These are phyloP conservation scores for Crossocerus cetratus DNA, from an alignment of 2,888 invertebrate species.

Conservation along the genomic window DNA sequence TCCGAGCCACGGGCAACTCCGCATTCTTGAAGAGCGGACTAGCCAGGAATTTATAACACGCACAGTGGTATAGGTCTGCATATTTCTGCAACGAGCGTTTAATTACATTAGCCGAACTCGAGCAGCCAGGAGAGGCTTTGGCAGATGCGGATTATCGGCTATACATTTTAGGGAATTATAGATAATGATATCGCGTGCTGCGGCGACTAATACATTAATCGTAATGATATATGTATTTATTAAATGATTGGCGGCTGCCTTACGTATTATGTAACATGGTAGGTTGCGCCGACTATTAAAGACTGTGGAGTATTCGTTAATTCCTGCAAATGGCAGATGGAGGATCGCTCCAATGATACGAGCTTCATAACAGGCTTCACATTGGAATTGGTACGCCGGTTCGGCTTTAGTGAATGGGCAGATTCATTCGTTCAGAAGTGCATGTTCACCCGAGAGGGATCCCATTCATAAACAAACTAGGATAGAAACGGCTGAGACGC, in stretches of 20 bases:
- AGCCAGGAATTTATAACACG: neutral
- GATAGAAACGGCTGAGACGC: slow-evolving; percentile 29
- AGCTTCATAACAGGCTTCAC: no score
- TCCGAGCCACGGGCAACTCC: neutral
- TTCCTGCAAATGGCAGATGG: no score
- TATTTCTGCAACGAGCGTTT: neutral
- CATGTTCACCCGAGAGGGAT: slow-evolving; percentile 18
- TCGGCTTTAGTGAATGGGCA: slow-evolving; percentile 4
- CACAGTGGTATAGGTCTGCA: neutral
- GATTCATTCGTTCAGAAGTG: slow-evolving; percentile 37
- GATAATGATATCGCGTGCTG: neutral
- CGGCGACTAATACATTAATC: neutral
- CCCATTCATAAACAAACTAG: slow-evolving; percentile 62
- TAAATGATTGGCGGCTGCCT: no score
- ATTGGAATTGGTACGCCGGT: no score
- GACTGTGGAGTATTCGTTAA: no score
- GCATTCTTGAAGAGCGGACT: neutral
- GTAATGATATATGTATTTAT: no score
- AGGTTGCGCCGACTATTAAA: no score
- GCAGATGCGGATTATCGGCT: neutral
- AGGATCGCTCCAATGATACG: no score
- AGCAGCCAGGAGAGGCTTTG: neutral
- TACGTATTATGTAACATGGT: no score
- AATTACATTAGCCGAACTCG: neutral
- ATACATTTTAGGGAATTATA: neutral